Evolutionary conservation across 2,113 vertebrate species (phyloP).

Genomic region (Poeciliopsis retropinna): DNA sequence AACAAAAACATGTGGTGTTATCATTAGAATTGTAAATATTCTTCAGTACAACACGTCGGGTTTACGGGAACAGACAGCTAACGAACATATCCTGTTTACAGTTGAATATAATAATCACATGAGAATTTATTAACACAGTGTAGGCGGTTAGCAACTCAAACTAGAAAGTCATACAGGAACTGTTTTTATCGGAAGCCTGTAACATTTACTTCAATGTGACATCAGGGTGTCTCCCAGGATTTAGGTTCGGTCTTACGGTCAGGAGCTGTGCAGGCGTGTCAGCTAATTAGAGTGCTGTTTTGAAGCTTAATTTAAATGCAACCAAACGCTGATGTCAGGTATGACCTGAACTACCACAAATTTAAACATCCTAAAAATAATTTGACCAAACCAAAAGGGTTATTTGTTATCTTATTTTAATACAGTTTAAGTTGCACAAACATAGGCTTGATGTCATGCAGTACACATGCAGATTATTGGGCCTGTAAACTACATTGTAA

Average conservation of each 20-base stretch:
- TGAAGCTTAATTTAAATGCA: constrained; percentile 13
- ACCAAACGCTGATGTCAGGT: constrained; percentile 40
- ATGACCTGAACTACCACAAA: not conserved
- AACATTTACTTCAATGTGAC: constrained; percentile 8
- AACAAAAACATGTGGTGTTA: constrained; percentile 56
- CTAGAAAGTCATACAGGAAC: constrained; percentile 19
- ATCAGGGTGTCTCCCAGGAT: constrained; percentile 1
- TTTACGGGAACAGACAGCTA: constrained; percentile 51
- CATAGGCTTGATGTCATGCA: not conserved
- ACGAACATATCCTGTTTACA: constrained; percentile 67
- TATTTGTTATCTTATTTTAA: not conserved
- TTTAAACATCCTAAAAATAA: not conserved
- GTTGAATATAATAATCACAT: constrained; percentile 47
- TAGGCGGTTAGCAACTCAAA: constrained; percentile 37
- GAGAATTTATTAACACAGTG: constrained; percentile 16
- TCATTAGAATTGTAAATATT: constrained; percentile 53
- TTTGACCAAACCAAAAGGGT: not conserved
- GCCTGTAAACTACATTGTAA: not conserved
- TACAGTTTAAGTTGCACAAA: constrained; percentile 20
- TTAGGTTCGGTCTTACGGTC: constrained; percentile 12
- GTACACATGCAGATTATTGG: constrained; percentile 19
- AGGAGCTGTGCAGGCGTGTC: constrained; percentile 13
- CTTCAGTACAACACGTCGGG: constrained; percentile 40
- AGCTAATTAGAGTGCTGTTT: constrained; percentile 2
- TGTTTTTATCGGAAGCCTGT: not conserved